phyloP scores from a whole-genome alignment of 2,113 vertebrate genomes.

The Trogon surrucura region DNA sequence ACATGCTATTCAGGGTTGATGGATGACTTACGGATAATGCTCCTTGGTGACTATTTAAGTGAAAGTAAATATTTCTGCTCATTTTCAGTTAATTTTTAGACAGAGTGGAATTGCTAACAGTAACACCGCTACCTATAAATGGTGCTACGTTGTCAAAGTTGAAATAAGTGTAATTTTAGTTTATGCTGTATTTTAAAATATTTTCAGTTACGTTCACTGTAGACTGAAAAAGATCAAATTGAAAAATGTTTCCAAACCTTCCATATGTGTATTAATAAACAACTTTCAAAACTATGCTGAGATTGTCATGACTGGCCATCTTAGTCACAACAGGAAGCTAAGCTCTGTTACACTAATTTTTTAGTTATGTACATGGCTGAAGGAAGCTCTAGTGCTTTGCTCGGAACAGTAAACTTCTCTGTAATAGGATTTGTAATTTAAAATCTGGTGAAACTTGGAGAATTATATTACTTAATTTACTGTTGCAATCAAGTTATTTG shows the following conservation, averaged over 20 bases:
- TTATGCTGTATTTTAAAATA: not conserved
- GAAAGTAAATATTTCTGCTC: not conserved
- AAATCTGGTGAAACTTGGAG: not conserved
- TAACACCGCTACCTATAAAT: not conserved
- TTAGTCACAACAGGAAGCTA: not conserved
- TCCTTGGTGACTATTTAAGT: not conserved
- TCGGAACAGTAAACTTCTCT: not conserved
- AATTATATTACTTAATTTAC: not conserved
- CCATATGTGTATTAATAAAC: not conserved
- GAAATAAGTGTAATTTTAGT: not conserved
- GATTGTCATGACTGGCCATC: rapidly evolving
- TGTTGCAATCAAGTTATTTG: not conserved
- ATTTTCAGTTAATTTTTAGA: not conserved
- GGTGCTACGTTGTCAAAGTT: not conserved
- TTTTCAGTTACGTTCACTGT: not conserved
- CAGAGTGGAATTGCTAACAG: not conserved
- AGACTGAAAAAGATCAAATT: not conserved
- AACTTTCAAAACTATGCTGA: not conserved
- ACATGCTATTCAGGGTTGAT: not conserved
- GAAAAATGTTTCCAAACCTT: not conserved
- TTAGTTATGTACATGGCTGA: not conserved
- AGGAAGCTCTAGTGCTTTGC: not conserved
- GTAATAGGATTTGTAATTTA: not conserved
- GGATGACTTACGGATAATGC: not conserved
- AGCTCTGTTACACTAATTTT: not conserved